Conservation (phyloP, 30 jellyfish, hydroid and myxozoan species). For the Rhopilema esculentum region DNA sequence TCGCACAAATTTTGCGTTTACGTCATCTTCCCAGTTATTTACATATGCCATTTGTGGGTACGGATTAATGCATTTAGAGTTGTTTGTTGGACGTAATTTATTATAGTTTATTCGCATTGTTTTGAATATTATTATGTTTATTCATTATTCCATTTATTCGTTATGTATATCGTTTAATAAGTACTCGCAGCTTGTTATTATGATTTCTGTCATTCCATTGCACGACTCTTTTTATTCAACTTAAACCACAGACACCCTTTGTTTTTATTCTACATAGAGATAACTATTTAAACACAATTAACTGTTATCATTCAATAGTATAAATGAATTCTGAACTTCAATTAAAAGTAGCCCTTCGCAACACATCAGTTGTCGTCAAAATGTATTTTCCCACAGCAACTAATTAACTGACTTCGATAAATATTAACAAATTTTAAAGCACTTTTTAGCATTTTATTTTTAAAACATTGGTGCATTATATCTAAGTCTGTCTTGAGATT, state of each 20-base stretch:
- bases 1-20: constrained; percentile 1
- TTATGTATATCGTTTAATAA: constrained; percentile 23
- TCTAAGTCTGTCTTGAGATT: not conserved
- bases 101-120: not conserved
- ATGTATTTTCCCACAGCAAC: not conserved
- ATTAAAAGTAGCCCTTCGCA: constrained; percentile 30
- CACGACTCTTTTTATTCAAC: constrained; percentile 24
- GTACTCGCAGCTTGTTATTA: not conserved
- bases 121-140: not conserved
- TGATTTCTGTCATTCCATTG: constrained; percentile 38
- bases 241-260: constrained; percentile 43
- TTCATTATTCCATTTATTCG: constrained; percentile 20
- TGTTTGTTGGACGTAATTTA: constrained; percentile 24
- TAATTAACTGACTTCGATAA: too few species aligned
- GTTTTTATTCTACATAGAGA: constrained; percentile 51
- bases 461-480: not conserved
- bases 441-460: too few species aligned
- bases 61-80: constrained; percentile 16
- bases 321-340: constrained; percentile 41
- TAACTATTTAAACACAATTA: constrained; percentile 50
- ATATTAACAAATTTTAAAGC: not conserved
- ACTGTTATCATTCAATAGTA: constrained; percentile 38
- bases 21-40: not conserved
- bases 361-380: constrained; percentile 5
- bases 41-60: constrained; percentile 10